Evolutionary conservation across 35 echinoderm and acorn worm genomes (phyloP).

Genomic region (Diadema setosum): DNA sequence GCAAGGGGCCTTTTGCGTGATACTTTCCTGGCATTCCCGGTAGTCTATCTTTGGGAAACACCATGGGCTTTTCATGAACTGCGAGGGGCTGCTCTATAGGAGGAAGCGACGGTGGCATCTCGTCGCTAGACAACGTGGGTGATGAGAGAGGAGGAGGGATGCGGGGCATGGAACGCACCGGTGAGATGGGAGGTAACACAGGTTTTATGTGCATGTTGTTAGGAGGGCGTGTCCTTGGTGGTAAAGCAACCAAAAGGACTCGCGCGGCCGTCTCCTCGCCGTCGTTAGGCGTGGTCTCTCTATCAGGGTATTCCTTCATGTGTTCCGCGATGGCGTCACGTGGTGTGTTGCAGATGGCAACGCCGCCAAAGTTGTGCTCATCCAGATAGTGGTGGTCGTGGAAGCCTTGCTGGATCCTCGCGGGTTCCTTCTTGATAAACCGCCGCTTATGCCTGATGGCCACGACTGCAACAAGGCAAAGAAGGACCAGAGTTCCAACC

Average conservation of each 20-base stretch:
- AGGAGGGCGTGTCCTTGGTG: background rate
- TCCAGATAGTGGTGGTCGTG: background rate
- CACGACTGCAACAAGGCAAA: background rate
- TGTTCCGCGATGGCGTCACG: background rate
- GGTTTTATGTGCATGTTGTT: slow-evolving; percentile 1
- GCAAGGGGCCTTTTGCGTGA: background rate
- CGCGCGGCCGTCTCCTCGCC: background rate
- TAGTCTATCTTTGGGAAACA: background rate
- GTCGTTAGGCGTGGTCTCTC: background rate
- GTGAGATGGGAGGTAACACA: background rate
- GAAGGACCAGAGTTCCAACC: background rate
- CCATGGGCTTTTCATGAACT: background rate
- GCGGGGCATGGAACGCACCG: background rate
- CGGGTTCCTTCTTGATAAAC: background rate
- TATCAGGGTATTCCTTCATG: background rate
- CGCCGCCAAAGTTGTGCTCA: background rate
- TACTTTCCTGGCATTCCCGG: background rate
- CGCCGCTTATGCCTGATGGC: background rate
- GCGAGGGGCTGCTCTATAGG: background rate
- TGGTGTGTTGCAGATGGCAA: slow-evolving; percentile 1
- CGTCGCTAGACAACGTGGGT: background rate
- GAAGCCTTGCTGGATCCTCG: background rate
- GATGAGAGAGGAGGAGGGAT: background rate
- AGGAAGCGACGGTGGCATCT: background rate
- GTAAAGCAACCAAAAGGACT: background rate